These are phyloP conservation scores for Cyphomyrmex costatus DNA, from an alignment of 1,140 invertebrate genomes.

Conservation along the genomic window DNA sequence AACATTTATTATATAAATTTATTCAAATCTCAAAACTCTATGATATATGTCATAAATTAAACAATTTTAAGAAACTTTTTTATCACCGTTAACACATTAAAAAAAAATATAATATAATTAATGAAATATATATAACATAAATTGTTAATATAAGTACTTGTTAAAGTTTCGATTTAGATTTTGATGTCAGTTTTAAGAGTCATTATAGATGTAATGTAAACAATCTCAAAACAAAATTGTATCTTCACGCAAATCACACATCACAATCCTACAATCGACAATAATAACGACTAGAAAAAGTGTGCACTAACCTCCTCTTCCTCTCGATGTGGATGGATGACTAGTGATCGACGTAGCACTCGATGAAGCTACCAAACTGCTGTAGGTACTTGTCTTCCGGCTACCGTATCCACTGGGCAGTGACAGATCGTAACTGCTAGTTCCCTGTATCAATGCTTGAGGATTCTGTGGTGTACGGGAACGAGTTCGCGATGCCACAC, in stretches of 20 bases:
- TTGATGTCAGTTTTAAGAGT: slow-evolving; percentile 20
- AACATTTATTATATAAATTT: not conserved
- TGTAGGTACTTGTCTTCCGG: slow-evolving; percentile 78
- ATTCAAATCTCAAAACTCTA: slow-evolving; percentile 2
- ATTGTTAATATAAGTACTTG: slow-evolving; percentile 10
- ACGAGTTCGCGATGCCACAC: slow-evolving; percentile 84
- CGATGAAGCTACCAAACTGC: slow-evolving; percentile 76
- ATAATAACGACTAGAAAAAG: slow-evolving; percentile 48
- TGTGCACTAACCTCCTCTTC: slow-evolving; percentile 82
- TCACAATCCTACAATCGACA: slow-evolving; percentile 68
- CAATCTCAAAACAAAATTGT: slow-evolving; percentile 49
- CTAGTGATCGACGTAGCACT: slow-evolving; percentile 78
- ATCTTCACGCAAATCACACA: slow-evolving; percentile 70
- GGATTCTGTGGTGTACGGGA: slow-evolving; percentile 84
- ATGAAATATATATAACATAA: slow-evolving; percentile 11
- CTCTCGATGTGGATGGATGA: slow-evolving; percentile 85
- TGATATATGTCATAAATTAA: not conserved
- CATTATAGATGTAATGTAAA: slow-evolving; percentile 36
- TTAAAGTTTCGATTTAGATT: slow-evolving; percentile 23
- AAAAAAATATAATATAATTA: slow-evolving; percentile 2
- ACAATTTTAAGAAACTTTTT: not conserved
- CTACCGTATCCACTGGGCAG: slow-evolving; percentile 76
- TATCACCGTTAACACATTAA: not conserved
- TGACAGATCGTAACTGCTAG: slow-evolving; percentile 75
- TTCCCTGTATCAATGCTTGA: slow-evolving; percentile 77